Percentiles rank a stretch among this genome's conserved stretches.
Evolutionary conservation across 1,140 invertebrate species (phyloP).

Genomic region (Neelides sp.): DNA sequence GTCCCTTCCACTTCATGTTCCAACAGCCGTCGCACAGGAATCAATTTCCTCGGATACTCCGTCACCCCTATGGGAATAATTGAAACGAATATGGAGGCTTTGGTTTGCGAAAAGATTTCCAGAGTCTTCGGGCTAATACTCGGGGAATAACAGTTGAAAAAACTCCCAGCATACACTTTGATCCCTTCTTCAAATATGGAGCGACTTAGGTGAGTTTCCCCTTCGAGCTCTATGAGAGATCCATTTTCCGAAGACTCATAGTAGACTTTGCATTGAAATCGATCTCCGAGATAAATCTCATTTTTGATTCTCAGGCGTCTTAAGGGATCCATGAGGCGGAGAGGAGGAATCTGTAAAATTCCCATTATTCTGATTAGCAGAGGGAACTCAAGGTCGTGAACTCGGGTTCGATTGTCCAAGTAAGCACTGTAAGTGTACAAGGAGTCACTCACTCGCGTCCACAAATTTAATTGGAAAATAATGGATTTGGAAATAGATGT

Average conservation of each 20-base stretch:
- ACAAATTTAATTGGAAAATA: constrained; percentile 12
- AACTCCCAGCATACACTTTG: constrained; percentile 19
- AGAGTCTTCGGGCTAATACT: no score
- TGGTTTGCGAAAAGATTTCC: neutral
- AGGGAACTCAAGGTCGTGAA: neutral
- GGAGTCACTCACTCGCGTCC: constrained; percentile 23
- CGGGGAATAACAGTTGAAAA: constrained; percentile 23
- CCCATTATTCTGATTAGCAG: constrained; percentile 17
- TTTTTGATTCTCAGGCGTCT: constrained; percentile 17
- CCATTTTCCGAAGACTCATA: neutral
- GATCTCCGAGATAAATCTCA: constrained; percentile 5
- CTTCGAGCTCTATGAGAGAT: neutral
- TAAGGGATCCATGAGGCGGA: constrained; percentile 12
- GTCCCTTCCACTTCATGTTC: neutral
- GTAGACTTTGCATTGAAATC: constrained; percentile 21
- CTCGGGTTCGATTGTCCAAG: constrained; percentile 13
- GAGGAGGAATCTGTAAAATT: constrained; percentile 14
- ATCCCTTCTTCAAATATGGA: constrained; percentile 28
- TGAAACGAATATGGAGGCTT: neutral
- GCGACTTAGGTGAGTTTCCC: no score
- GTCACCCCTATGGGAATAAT: constrained; percentile 13
- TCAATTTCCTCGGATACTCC: constrained; percentile 23
- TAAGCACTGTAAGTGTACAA: constrained; percentile 26
- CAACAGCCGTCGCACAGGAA: constrained; percentile 2
- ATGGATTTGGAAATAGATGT: no score